A percentile compares a stretch with the other conserved stretches of the same genome.
These are phyloP conservation scores for Patella pellucida DNA, from an alignment of 2,888 invertebrate genomes.

Conservation along the genomic window DNA sequence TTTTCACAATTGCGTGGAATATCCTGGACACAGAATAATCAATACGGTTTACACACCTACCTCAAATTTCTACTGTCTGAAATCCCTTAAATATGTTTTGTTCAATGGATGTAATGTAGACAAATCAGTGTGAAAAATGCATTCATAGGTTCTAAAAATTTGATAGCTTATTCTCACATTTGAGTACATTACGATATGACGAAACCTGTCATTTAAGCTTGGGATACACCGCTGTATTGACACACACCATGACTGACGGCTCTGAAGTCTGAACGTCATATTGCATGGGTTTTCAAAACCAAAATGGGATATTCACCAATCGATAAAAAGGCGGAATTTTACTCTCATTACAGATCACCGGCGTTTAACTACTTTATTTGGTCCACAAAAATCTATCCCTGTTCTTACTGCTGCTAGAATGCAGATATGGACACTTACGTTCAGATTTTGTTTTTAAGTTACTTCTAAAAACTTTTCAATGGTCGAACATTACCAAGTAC, in stretches of 20 bases:
- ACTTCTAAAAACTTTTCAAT: slow-evolving; percentile 21
- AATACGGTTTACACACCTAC: slow-evolving; percentile 29
- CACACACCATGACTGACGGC: slow-evolving; percentile 50
- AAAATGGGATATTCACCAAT: slow-evolving; percentile 30
- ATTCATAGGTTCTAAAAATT: slow-evolving; percentile 38
- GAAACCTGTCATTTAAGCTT: slow-evolving; percentile 53
- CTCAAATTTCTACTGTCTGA: slow-evolving; percentile 16
- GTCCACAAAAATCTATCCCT: slow-evolving; percentile 51
- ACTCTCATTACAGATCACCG: slow-evolving; percentile 67
- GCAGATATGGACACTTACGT: slow-evolving; percentile 47
- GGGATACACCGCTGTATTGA: slow-evolving; percentile 65
- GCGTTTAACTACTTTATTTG: slow-evolving; percentile 67
- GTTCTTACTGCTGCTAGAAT: slow-evolving; percentile 51
- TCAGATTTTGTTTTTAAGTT: slow-evolving; percentile 62
- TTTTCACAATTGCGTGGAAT: slow-evolving; percentile 15
- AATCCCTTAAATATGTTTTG: slow-evolving; percentile 23
- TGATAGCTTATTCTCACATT: slow-evolving; percentile 35
- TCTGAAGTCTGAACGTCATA: slow-evolving; percentile 33
- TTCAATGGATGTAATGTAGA: slow-evolving; percentile 37
- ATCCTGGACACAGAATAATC: slow-evolving; percentile 25
- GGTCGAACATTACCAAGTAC: not conserved
- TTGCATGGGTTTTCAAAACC: not conserved
- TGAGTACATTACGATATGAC: too few relatives aligned
- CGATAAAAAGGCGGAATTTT: slow-evolving; percentile 39
- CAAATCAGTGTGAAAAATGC: slow-evolving; percentile 19